phyloP scores from a whole-genome alignment of 1,140 invertebrate genomes.

The Ericerus pela region DNA sequence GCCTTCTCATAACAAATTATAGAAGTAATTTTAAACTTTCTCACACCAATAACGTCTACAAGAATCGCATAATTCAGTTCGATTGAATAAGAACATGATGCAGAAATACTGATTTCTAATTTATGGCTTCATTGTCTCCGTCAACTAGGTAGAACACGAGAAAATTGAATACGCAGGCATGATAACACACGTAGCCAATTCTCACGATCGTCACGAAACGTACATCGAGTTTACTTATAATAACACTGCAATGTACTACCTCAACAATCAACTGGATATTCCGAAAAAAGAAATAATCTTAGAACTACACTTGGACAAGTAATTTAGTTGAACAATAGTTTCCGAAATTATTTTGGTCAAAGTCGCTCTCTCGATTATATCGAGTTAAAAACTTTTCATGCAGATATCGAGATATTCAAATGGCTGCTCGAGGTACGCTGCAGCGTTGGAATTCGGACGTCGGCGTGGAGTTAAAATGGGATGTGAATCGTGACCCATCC shows the following conservation, averaged over 20 bases:
- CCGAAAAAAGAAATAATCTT: constrained; percentile 31
- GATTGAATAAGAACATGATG: too few species aligned
- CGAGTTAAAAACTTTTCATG: constrained; percentile 19
- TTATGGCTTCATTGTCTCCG: too few species aligned
- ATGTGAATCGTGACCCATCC: constrained; percentile 61
- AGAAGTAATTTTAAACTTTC: too few species aligned
- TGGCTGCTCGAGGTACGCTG: constrained; percentile 42
- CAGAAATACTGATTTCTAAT: too few species aligned
- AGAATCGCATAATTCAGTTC: too few species aligned
- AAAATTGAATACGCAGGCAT: constrained; percentile 42
- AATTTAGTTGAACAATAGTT: constrained; percentile 21
- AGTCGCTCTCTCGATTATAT: neutral
- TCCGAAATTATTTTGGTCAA: neutral
- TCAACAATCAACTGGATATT: constrained; percentile 31
- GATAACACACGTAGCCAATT: constrained; percentile 39
- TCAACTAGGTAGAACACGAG: constrained; percentile 40
- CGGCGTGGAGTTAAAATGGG: constrained; percentile 58
- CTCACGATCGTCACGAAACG: constrained; percentile 39
- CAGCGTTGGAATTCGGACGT: constrained; percentile 41
- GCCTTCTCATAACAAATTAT: too few species aligned
- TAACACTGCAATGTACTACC: constrained; percentile 45
- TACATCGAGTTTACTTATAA: constrained; percentile 44
- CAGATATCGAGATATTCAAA: constrained; percentile 54
- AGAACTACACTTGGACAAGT: constrained; percentile 59
- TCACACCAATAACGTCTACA: too few species aligned